Evolutionary conservation across 2,888 invertebrate species (phyloP), one percentile per base, ranked within the genome.

Genomic region (Osmoderma eremita): DNA sequence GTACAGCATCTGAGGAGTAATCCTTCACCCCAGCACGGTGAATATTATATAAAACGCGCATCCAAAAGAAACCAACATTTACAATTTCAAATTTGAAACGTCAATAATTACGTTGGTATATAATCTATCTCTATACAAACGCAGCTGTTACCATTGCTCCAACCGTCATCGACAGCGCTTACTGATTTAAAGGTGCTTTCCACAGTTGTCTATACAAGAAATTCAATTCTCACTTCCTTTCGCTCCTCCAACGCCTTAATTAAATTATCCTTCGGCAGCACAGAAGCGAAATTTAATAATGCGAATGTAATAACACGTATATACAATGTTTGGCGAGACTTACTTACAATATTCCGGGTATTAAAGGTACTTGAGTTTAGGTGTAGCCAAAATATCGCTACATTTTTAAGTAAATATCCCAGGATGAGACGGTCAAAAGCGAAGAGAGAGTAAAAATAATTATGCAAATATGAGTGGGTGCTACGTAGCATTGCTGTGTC

Each of bases 231-330:
- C 17, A 48, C 58, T 61, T 45, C 58, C 58, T 61, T 56, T 61
- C 42, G 45, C 58, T 17, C 15, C 45, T 24, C 45, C 45, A 61
- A 4, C 58, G n/a, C 45, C 58, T 61, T 61, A 61, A 61, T 61
- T 61, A 42, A 30, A 61, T 61, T 61, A 61, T 45, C 45, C 45
- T 45, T 42, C 58, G n/a, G 58, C 45, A 45, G 58, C 58, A 45
- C 45, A 45, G 58, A 61, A 56, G 45, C 58, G 58, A 61, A 61
- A 61, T 61, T 61, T 61, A 61, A 61, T 61, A 61, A 61, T 61
- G 30, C 48, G 45, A 45, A 61, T 30, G 58, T 45, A 61, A 61
- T 61, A 61, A 61, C 30, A 45, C 58, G 58, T 58, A 15, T 24
- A 42, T 45, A 58, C 12, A 18, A 17, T 48, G n/a, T 61, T 61